Base-by-base conservation (phyloP, 2,113 vertebrate species). In the Dasypus novemcinctus region DNA sequence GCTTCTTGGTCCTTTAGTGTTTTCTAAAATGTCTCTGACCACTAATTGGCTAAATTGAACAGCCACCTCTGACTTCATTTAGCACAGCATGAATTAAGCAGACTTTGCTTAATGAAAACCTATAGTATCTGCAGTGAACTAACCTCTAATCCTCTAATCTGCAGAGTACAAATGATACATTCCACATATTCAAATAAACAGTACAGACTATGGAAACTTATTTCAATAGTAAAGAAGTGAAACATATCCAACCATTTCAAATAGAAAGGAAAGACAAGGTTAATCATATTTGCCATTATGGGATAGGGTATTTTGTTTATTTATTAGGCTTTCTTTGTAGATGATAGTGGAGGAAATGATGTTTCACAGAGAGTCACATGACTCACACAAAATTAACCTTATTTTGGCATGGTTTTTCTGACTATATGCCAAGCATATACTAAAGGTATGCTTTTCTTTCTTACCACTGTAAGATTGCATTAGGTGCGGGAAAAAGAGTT, bases 1-100 rank as follows among this genome's bases (percentile, higher is more conserved):
- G 2, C 54, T 86, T 75, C 64, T 83, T 80, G 46, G 41, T 76
- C 1, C 63, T 87, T 92, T 89, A 31, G 25, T n/a, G 0, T 91
- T 94, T 97, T 89, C 52, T 38, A 74, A 82, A 97, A 7, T 49
- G 69, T 91, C 66, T 78, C n/a, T 95, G 74, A 52, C 1, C 57
- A 59, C 52, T 93, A 86, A 54, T 81, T 97, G 93, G 79, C 69
- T 90, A 83, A 81, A 97, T 49, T 83, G 54, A 33, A 82, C 52
- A 80, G 12, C 29, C 4, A 1, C 72, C 25, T 90, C 94, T 90
- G 68, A 46, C 27, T 95, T 95, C 64, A 46, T 96, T 87, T 61
- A 95, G 78, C 90, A 94, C 93, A 95, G 21, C 31, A 38, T 46
- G 63, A 83, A 64, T 93, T 91, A 97, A 94, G 59, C 59, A 95